Evolutionary conservation across 2,797 vertebrate species (phyloP).

Genomic region (Linurgus olivaceus): DNA sequence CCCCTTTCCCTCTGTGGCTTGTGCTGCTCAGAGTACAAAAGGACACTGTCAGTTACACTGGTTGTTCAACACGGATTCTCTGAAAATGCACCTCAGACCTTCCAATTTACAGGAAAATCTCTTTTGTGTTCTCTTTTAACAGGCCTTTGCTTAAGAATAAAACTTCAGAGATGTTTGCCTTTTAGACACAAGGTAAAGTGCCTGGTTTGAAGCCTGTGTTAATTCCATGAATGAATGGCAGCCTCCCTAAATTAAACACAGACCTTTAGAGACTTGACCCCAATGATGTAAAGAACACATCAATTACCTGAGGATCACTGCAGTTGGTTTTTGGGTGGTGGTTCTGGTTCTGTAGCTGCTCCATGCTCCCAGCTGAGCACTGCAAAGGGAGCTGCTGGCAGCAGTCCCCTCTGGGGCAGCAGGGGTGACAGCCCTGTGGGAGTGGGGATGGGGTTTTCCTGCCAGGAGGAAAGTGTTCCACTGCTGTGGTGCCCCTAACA

Average conservation of each 20-base stretch:
- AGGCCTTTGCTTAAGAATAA: conserved; percentile 96
- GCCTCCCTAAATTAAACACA: not conserved
- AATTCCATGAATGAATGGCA: not conserved
- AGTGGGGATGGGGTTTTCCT: rapidly evolving
- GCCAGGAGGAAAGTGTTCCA: not conserved
- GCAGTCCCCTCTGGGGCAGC: not conserved
- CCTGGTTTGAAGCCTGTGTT: not conserved
- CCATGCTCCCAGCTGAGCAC: not conserved
- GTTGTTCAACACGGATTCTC: not conserved
- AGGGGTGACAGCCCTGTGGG: too few species aligned
- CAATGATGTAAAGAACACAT: not conserved
- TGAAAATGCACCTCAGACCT: not conserved
- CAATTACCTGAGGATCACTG: not conserved
- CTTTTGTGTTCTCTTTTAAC: not conserved
- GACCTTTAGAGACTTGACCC: not conserved
- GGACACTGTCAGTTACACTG: not conserved
- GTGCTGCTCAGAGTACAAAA: not conserved
- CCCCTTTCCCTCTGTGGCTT: not conserved
- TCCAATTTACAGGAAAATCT: not conserved
- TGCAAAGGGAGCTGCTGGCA: not conserved
- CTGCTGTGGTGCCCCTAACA: not conserved
- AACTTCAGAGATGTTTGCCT: conserved; percentile 92
- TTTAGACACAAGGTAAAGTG: conserved; percentile 95
- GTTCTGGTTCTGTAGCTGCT: not conserved
- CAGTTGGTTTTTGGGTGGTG: not conserved